These are phyloP conservation scores for Hydropotes inermis DNA, from an alignment of 2,113 vertebrate genomes.

Conservation along the genomic window DNA sequence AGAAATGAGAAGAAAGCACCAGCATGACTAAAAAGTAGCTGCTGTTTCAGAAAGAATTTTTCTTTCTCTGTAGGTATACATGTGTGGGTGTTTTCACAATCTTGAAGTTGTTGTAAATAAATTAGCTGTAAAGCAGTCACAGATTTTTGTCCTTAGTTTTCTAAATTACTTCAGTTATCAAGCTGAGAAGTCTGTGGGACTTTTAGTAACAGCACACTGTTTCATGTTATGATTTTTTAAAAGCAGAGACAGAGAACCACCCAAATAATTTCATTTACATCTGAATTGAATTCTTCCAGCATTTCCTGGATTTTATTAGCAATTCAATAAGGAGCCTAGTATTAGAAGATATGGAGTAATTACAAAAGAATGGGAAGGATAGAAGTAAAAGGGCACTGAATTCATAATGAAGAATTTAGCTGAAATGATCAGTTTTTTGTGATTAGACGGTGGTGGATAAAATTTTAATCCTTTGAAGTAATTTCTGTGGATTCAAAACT, in stretches of 20 bases:
- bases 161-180: slow-evolving; percentile 65
- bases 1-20: slow-evolving; percentile 56
- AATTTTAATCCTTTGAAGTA: slow-evolving; percentile 51
- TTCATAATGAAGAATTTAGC: slow-evolving; percentile 30
- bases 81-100: slow-evolving; percentile 49
- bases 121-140: slow-evolving; percentile 64
- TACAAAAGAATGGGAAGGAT: slow-evolving; percentile 28
- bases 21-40: slow-evolving; percentile 59
- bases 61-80: slow-evolving; percentile 44
- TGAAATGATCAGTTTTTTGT: slow-evolving; percentile 7
- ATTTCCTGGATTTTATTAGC: slow-evolving; percentile 58
- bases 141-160: neutral
- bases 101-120: slow-evolving; percentile 59
- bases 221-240: slow-evolving; percentile 60
- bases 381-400: slow-evolving; percentile 6
- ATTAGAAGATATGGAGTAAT: slow-evolving; percentile 56
- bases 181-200: slow-evolving; percentile 40
- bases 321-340: slow-evolving; percentile 44
- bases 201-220: slow-evolving; percentile 48
- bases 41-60: slow-evolving; percentile 65
- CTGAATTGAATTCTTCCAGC: slow-evolving; percentile 57
- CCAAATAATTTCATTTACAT: slow-evolving; percentile 66
- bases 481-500: slow-evolving; percentile 31
- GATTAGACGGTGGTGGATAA: neutral
- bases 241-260: slow-evolving; percentile 60